Conservation (phyloP, 2,888 invertebrate species). For the Ectemnius lituratus region DNA sequence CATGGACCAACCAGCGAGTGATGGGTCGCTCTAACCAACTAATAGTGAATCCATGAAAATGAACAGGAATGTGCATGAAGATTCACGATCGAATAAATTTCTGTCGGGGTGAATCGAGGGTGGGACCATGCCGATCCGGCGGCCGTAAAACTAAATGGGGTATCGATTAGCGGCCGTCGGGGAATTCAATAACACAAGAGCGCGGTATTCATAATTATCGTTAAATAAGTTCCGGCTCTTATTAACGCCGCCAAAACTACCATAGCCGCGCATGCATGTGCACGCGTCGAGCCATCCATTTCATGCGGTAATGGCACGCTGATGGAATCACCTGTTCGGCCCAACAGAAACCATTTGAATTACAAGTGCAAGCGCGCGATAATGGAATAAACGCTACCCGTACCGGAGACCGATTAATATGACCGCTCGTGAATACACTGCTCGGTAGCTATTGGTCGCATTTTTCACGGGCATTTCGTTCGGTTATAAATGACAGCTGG, state of each 20-base stretch:
- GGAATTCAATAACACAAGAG: slow-evolving; percentile 8
- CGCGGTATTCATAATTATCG: slow-evolving; percentile 20
- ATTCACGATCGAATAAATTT: slow-evolving; percentile 5
- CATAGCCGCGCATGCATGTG: not conserved
- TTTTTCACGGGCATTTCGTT: no score
- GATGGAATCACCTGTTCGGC: slow-evolving; percentile 48
- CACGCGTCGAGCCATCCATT: slow-evolving; percentile 41
- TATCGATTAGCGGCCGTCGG: not conserved
- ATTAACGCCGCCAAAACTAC: slow-evolving; percentile 31
- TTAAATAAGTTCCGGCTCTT: slow-evolving; percentile 25
- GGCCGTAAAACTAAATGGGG: slow-evolving; percentile 1
- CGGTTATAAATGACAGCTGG: no score
- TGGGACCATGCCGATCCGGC: not conserved
- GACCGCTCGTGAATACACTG: no score
- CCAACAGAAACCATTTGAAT: slow-evolving; percentile 56
- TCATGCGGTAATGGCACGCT: slow-evolving; percentile 35
- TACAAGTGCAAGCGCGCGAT: slow-evolving; percentile 53
- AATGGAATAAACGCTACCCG: slow-evolving; percentile 61
- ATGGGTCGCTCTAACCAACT: not conserved
- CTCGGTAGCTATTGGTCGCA: no score
- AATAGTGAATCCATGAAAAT: not conserved
- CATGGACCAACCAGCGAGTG: not conserved
- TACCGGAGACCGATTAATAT: slow-evolving; percentile 49
- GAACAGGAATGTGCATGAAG: not conserved
- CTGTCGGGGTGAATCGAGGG: not conserved